These are phyloP conservation scores for Notodonta dromedarius DNA, from an alignment of 2,888 invertebrate genomes.

Conservation along the genomic window DNA sequence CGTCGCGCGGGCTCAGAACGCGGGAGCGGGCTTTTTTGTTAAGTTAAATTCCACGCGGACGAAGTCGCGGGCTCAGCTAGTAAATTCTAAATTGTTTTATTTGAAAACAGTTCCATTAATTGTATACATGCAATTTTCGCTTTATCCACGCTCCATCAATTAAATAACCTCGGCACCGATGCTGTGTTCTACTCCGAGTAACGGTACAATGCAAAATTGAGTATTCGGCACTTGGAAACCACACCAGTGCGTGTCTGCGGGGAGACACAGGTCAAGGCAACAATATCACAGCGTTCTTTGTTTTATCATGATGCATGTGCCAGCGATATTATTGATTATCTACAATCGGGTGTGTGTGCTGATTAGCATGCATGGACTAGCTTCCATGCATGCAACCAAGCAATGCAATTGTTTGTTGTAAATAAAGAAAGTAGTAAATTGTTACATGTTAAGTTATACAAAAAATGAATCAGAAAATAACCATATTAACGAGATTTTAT, in stretches of 20 bases:
- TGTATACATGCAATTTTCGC: constrained; percentile 1
- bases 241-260: constrained; percentile 7
- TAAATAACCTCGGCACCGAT: background rate
- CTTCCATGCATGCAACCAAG: too few relatives aligned
- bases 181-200: background rate
- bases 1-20: too few relatives aligned
- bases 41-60: too few relatives aligned
- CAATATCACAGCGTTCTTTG: background rate
- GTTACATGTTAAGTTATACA: too few relatives aligned
- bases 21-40: too few relatives aligned
- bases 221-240: background rate
- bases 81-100: background rate
- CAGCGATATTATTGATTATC: background rate
- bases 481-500: too few relatives aligned
- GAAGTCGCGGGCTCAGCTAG: too few relatives aligned
- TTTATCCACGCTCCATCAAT: constrained; percentile 8
- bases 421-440: too few relatives aligned
- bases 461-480: too few relatives aligned
- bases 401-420: too few relatives aligned
- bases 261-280: constrained; percentile 14
- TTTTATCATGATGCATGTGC: background rate
- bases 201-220: constrained; percentile 9
- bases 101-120: background rate
- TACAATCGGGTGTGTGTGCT: background rate
- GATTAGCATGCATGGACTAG: too few relatives aligned